Base-by-base conservation (phyloP, 2,888 invertebrate genomes). In the Thyatira batis region DNA sequence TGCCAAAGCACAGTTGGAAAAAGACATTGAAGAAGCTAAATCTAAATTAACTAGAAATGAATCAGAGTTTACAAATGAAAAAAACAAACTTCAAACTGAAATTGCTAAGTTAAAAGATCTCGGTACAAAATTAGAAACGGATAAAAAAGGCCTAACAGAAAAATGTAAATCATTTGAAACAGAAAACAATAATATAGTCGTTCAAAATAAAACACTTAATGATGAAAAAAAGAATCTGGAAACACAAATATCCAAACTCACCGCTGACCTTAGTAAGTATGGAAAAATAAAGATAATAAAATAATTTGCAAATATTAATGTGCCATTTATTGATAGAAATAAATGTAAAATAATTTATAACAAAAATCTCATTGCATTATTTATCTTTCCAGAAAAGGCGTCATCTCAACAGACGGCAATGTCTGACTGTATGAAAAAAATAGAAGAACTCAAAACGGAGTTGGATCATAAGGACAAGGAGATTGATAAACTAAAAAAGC, bases 191-290 rank as follows among this genome's bases (percentile, higher is more conserved):
- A 89, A 82, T 71, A 79, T 66, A 63, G 69, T 60, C 61, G 84
- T 71, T 73, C 92, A 87, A 67, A 90, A 69, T 65, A 94, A 92
- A 81, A 89, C 92, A 54, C 79, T 95, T 23, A 94, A 94, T 69
- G 93, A 94, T 56, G 95, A 95, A 63, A 95, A 94, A 66, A 93
- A 93, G 58, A 92, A 88, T 51, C 78, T 96, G 57, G 93, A 94
- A 75, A 84, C 89, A 50, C 93, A 94, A 86, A 89, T 94, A 45
- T 85, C 84, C 56, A 93, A 93, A 74, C 83, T 95, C 5, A 93
- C 93, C 69, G 79, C 86, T 54, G 94, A 95, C 68, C 87, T 94
- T 61, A 93, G 94, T 94, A 85, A 87, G 89, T 87, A 17, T 13
- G 13, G 17, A 13, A 39, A 17, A 8, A 17, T 39, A 17, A 39